Base-by-base conservation (phyloP, 2,797 vertebrate species). In the Bovichtus variegatus region DNA sequence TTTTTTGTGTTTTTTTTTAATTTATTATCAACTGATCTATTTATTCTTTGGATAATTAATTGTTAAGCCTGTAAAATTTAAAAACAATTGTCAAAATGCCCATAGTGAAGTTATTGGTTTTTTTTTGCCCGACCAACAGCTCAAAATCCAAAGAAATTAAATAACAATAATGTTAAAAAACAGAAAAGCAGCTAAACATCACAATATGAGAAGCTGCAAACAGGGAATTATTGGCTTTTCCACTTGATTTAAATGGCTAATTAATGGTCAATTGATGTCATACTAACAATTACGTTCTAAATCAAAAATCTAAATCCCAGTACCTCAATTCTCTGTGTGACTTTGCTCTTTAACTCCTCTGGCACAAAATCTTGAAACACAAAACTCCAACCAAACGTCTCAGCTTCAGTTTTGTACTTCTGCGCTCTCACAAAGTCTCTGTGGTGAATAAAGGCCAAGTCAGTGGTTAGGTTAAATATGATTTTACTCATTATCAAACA, bases 291-390 rank as follows among this genome's bases (percentile, higher is more conserved):
- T 6, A 1, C 46, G 19, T 19, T 15, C 27, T 47, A 34, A 7
- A 13, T 36, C 3, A 5, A 10, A 13, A 27, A 13, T 15, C 2
- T 16, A n/a, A 25, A 23, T 34, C 6, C 6, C 12, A n/a, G n/a
- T 82, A 99, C 97, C 97, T 98, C 93, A 79, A 99, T 96, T 50
- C 92, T 97, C 85, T 96, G 94, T 3, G 95, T 96, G 25, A 96
- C 95, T 94, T 96, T 98, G 83, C 93, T 96, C 92, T 96, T 98
- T 86, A 97, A 91, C 55, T 97, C 96, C 43, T 96, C 93, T 0
- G 97, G 86, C 46, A 99, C 97, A 66, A 99, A 98, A 83, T 99
- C 97, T 83, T 99, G 96, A 88, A 99, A 99, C 69, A 99, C 98
- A 89, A 99, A 99, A 91, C 98, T 99, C 97, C 98, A 99, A 1